Conservation (phyloP, 2,888 invertebrate genomes). For the Protonemura montana region DNA sequence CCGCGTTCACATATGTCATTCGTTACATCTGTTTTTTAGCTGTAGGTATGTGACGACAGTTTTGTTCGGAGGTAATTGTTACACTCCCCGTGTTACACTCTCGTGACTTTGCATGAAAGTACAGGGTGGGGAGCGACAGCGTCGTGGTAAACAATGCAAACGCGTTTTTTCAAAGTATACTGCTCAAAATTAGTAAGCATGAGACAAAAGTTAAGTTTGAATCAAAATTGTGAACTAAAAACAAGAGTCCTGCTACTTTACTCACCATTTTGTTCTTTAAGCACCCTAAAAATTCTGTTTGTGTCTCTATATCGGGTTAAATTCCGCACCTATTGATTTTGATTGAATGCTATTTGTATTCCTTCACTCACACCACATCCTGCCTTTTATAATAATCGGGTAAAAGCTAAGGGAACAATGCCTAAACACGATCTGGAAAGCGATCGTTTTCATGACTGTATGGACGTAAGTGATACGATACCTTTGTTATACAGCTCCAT, state of each 20-base stretch:
- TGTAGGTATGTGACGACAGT: not conserved
- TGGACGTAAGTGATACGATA: not conserved
- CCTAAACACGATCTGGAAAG: not conserved
- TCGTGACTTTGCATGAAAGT: not conserved
- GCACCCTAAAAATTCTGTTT: not conserved
- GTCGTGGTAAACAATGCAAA: too few species aligned
- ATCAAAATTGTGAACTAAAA: too few species aligned
- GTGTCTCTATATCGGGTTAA: not conserved
- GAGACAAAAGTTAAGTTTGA: too few species aligned
- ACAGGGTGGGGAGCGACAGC: too few species aligned
- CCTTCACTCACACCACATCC: not conserved
- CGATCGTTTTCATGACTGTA: not conserved
- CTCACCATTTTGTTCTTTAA: not conserved
- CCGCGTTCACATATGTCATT: constrained; percentile 18
- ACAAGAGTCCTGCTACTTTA: too few species aligned
- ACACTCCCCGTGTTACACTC: not conserved
- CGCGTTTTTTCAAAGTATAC: too few species aligned
- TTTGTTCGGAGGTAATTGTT: not conserved
- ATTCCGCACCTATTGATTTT: not conserved
- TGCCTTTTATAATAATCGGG: not conserved
- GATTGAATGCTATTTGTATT: not conserved
- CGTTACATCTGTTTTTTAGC: not conserved
- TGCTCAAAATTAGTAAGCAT: too few species aligned
- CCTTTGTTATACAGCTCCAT: not conserved
- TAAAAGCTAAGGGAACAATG: not conserved